Base-by-base conservation (phyloP, 2,797 vertebrate genomes). In the Epinephelus malabaricus region DNA sequence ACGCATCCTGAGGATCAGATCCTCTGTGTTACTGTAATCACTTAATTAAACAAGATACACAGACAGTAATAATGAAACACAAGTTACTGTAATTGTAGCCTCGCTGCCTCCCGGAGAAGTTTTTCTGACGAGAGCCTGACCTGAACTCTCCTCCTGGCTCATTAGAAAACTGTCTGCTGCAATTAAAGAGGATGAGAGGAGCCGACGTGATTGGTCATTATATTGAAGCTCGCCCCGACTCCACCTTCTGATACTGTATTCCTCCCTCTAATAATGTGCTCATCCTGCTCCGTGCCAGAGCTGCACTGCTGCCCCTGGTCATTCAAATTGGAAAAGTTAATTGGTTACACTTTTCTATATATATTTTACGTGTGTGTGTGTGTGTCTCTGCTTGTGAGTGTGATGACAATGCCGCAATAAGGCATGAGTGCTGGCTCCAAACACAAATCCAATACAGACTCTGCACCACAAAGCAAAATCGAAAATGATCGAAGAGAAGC, bases 91-190 rank as follows among this genome's bases (percentile, higher is more conserved):
- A 73, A 88, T 78, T 82, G 70, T 61, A 60, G 7, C 72, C 59
- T 76, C 46, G 40, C 23, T 70, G 68, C 70, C 50, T 78, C 17
- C 40, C 2, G 3, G 54, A 80, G 64, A 80, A 18, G 46, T 78
- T 83, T 75, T 75, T 77, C 55, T 83, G 56, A 82, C 68, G 62
- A 70, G 51, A 84, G 60, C 40, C 47, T 66, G 76, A 85, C 82
- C 69, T 49, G 64, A 54, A 73, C 62, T 84, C 74, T 75, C 70
- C 80, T 85, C 65, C 82, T n/a, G 53, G 64, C 76, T 88, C 75
- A 84, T 90, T 88, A 89, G 61, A 73, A 85, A 84, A 79, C 69
- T 64, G 82, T 83, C 83, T 70, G 73, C 81, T 82, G 66, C 73
- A 83, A 86, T 84, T 86, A 86, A 70, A 80, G 46, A 10, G 21